These are phyloP conservation scores for Daboia siamensis DNA, from an alignment of 2,113 vertebrate species.

Conservation along the genomic window DNA sequence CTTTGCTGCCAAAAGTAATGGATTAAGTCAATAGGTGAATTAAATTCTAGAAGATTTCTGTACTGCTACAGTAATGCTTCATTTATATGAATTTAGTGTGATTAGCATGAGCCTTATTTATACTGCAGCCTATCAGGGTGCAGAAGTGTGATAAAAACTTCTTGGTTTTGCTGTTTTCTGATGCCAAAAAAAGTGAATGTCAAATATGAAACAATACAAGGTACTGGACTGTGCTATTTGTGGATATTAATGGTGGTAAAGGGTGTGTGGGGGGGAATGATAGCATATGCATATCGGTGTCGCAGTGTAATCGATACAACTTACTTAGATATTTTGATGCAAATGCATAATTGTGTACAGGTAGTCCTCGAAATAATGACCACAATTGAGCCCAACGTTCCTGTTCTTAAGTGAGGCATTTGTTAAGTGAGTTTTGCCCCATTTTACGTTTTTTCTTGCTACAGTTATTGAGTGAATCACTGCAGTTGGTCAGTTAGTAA, in stretches of 20 bases:
- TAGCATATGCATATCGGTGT: neutral
- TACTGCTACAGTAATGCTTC: neutral
- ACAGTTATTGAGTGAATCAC: too few species aligned
- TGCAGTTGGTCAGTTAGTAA: too few species aligned
- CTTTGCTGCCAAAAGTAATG: neutral
- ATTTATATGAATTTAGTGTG: neutral
- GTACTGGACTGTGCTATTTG: neutral
- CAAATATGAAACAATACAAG: neutral
- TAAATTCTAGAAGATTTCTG: neutral
- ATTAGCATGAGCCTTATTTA: neutral
- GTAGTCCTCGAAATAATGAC: too few species aligned
- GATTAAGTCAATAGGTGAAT: neutral
- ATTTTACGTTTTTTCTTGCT: too few species aligned
- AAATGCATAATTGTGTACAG: neutral
- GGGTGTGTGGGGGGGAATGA: neutral
- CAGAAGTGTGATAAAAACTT: neutral
- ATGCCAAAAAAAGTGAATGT: neutral
- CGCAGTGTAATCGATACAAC: neutral
- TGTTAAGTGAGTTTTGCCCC: too few species aligned
- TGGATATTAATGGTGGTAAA: neutral
- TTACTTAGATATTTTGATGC: neutral
- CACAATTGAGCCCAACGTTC: too few species aligned
- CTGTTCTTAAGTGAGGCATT: too few species aligned
- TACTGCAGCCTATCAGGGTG: neutral
- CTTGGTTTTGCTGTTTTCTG: neutral